These are phyloP conservation scores for Eremobia ochroleuca DNA, from an alignment of 2,888 invertebrate species.

Conservation along the genomic window DNA sequence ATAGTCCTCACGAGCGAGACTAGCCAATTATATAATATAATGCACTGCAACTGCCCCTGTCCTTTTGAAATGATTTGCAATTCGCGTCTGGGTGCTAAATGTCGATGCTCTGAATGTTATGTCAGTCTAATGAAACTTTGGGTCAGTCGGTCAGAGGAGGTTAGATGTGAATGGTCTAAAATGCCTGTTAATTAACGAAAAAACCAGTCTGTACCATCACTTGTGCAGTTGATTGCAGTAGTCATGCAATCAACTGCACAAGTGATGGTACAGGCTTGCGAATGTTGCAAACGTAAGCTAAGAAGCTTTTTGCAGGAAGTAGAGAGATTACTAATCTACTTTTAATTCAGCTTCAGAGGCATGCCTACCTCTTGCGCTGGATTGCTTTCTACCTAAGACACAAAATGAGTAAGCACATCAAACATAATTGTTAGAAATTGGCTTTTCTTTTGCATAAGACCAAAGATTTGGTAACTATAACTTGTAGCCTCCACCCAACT, in stretches of 20 bases:
- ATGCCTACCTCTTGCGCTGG: not conserved
- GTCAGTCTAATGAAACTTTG: conserved; percentile 49
- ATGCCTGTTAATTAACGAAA: conserved; percentile 41
- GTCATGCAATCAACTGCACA: too few species aligned
- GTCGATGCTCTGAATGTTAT: conserved; percentile 30
- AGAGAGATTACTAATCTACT: not conserved
- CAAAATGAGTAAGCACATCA: not conserved
- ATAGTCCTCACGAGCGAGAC: not conserved
- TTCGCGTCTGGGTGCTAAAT: conserved; percentile 21
- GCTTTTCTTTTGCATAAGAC: not conserved
- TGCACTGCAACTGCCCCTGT: not conserved
- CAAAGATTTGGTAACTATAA: not conserved
- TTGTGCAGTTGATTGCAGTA: conserved; percentile 18
- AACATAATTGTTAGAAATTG: too few species aligned
- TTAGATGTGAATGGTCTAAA: conserved; percentile 36
- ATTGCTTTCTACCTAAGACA: not conserved
- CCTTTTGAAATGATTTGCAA: conserved; percentile 29
- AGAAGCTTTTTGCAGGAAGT: not conserved
- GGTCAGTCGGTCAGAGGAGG: conserved; percentile 57
- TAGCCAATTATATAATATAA: not conserved
- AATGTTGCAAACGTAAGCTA: not conserved
- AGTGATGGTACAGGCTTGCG: not conserved
- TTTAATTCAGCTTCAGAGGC: not conserved
- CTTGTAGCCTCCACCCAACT: too few species aligned
- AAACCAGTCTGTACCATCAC: conserved; percentile 21